Base-by-base conservation (phyloP, 2,888 invertebrate genomes). In the Nephrotoma guestfalica region DNA sequence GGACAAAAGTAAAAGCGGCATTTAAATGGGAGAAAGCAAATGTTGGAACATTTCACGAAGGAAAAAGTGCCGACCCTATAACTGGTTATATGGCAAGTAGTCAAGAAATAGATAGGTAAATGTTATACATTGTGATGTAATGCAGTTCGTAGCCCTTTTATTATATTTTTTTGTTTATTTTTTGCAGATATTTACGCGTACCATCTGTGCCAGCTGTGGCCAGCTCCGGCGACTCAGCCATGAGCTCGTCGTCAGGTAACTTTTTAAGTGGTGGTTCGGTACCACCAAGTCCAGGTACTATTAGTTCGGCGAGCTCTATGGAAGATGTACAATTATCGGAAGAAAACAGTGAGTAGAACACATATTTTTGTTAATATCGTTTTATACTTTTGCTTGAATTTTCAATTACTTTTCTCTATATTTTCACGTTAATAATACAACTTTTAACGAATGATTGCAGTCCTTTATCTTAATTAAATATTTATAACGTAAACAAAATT, bases 1-100 rank as follows among this genome's bases (percentile, higher is more conserved):
- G 97, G 97, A 96, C 96, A 0, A 95, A 95, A 91, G 97, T 97
- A 9, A 97, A 97, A 91, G 96, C 96, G 85, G 97, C 97, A 13
- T 96, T 97, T 89, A 96, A 95, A 89, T 96, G 96, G 96, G 96
- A 96, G 90, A 95, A 95, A 88, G 96, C 96, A 0, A 94, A 94
- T 88, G 92, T 92, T 91, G 90, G 90, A 15, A 89, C 90, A 45
- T 87, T 92, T 40, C 89, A 88, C 85, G 91, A 90, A 87, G 90
- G 91, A 86, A 13, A 88, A 88, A 90, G 92, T 86, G 90, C 92
- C 88, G 89, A 91, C 89, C 89, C 92, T 89, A 92, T 92, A 11
- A 90, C 92, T 85, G 92, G 92, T 43, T 89, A 92, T 88, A 89
- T 91, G 87, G 93, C 93, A 4, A 89, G 92, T 42, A 93, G 93